Evolutionary conservation across 1,140 invertebrate species (phyloP).

Genomic region (Drosophila teissieri): DNA sequence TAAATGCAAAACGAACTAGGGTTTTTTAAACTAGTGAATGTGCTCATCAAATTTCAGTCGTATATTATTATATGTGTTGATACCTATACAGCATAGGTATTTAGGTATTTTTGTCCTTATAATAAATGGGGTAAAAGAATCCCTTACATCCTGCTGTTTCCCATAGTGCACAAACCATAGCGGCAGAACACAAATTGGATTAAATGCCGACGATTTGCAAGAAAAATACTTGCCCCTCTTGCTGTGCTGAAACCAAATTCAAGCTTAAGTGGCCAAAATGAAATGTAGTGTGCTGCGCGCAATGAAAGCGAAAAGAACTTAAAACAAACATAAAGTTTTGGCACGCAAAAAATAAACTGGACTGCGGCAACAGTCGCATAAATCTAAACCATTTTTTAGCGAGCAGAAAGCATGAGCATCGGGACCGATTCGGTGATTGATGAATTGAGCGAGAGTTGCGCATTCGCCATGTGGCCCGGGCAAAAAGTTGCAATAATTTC

Average conservation of each 20-base stretch:
- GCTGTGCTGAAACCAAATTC: slow-evolving; percentile 31
- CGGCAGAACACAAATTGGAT: slow-evolving; percentile 36
- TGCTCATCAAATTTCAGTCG: neutral
- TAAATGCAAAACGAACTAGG: neutral
- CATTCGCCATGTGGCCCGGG: slow-evolving; percentile 60
- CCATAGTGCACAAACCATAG: slow-evolving; percentile 13
- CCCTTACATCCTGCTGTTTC: neutral
- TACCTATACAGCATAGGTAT: neutral
- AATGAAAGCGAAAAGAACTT: slow-evolving; percentile 25
- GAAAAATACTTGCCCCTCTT: slow-evolving; percentile 16
- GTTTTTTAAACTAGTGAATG: neutral
- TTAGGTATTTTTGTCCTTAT: neutral
- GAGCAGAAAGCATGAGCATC: slow-evolving; percentile 37
- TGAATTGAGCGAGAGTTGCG: slow-evolving; percentile 64
- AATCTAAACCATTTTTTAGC: slow-evolving; percentile 63
- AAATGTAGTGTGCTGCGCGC: slow-evolving; percentile 16
- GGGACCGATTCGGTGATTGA: slow-evolving; percentile 60
- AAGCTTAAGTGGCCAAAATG: slow-evolving; percentile 50
- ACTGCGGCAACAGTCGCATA: slow-evolving; percentile 50
- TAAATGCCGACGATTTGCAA: slow-evolving; percentile 49
- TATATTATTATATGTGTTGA: too few species aligned
- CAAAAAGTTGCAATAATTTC: slow-evolving; percentile 74
- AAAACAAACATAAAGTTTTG: slow-evolving; percentile 21
- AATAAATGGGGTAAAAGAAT: too few species aligned
- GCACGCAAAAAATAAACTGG: slow-evolving; percentile 3